These are phyloP conservation scores for Anser brachyrhynchus DNA, from an alignment of 2,113 vertebrate genomes.

Conservation along the genomic window DNA sequence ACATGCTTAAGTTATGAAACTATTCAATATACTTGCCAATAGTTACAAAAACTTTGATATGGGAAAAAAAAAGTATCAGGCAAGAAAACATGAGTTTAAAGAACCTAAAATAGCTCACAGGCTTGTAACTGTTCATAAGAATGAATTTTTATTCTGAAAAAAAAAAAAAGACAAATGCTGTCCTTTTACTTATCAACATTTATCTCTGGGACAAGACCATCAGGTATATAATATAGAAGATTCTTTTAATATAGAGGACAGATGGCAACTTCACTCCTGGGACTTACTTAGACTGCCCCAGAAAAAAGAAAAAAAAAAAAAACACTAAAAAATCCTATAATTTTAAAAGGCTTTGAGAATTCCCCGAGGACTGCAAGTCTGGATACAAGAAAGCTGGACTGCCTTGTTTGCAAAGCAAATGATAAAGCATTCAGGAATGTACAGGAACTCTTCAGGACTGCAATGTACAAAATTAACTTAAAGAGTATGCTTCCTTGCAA, in stretches of 20 bases:
- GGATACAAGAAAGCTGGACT: constrained; percentile 34
- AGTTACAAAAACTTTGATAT: neutral
- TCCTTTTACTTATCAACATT: constrained; percentile 83
- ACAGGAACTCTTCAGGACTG: neutral
- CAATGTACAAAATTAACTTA: neutral
- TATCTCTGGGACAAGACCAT: constrained; percentile 82
- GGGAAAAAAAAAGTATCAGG: neutral
- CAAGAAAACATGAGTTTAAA: neutral
- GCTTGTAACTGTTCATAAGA: neutral
- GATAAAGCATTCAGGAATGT: constrained; percentile 22
- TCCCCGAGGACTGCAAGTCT: constrained; percentile 60
- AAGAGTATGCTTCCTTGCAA: neutral
- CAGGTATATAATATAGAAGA: constrained; percentile 76
- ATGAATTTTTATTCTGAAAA: constrained; percentile 52
- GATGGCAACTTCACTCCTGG: constrained; percentile 79
- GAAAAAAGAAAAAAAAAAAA: constrained; percentile 53
- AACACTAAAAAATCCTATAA: constrained; percentile 16
- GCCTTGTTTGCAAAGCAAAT: constrained; percentile 55
- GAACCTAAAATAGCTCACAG: neutral
- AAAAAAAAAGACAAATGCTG: constrained; percentile 72
- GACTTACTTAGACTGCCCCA: constrained; percentile 73
- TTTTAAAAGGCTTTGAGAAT: constrained; percentile 78
- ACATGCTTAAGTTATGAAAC: neutral
- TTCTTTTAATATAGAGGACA: constrained; percentile 81
- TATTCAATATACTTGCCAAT: neutral